phyloP scores from a whole-genome alignment of 2,888 invertebrate species.

The Trimorus sp. region DNA sequence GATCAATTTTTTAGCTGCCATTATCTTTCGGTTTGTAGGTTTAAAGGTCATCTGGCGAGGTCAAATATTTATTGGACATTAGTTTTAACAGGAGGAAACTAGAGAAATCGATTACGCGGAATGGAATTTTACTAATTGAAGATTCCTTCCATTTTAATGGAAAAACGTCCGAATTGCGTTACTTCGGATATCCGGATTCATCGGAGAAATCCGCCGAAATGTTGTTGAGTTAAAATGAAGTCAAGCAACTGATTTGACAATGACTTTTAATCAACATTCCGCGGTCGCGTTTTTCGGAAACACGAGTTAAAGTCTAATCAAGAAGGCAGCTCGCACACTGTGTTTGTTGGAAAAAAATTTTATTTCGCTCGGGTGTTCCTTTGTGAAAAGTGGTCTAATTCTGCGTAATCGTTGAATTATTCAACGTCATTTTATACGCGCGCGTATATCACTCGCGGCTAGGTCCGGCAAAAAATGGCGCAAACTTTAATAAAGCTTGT shows the following conservation, averaged over 20 bases:
- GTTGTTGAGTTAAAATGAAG: too few species aligned
- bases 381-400: slow-evolving; percentile 58
- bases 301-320: slow-evolving; percentile 36
- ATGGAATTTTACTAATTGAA: too few species aligned
- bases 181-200: too few species aligned
- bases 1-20: neutral
- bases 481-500: slow-evolving; percentile 46
- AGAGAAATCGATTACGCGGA: too few species aligned
- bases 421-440: slow-evolving; percentile 58
- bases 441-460: slow-evolving; percentile 34
- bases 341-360: slow-evolving; percentile 41
- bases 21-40: neutral
- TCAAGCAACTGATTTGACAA: too few species aligned
- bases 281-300: slow-evolving; percentile 30
- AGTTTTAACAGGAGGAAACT: too few species aligned
- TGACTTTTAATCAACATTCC: slow-evolving; percentile 1
- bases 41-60: too few species aligned
- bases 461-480: slow-evolving; percentile 33
- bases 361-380: slow-evolving; percentile 29
- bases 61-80: too few species aligned
- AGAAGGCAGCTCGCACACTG: slow-evolving; percentile 16
- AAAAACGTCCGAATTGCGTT: too few species aligned
- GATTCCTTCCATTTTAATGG: too few species aligned
- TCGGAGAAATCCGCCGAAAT: too few species aligned
- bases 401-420: slow-evolving; percentile 58